Conservation (phyloP, 2,797 vertebrate species). For the Sciurus carolinensis region DNA sequence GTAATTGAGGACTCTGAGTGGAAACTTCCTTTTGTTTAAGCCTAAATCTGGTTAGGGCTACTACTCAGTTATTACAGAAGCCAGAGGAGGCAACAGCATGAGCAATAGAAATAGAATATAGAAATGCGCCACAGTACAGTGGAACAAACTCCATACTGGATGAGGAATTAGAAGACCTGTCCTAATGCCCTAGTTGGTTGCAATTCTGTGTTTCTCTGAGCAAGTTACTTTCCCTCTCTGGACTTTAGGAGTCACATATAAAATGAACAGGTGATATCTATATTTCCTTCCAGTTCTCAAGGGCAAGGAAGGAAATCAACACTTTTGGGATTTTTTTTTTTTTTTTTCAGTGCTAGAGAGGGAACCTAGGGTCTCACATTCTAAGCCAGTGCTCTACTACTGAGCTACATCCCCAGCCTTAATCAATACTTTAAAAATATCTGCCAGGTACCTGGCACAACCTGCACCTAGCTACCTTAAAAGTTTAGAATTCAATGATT, state of each 20-base stretch:
- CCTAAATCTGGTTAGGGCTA: not conserved
- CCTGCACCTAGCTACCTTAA: not conserved
- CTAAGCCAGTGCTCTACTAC: not conserved
- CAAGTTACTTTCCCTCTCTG: not conserved
- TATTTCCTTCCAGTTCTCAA: not conserved
- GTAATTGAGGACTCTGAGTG: not conserved
- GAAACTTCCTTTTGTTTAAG: not conserved
- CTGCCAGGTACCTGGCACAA: not conserved
- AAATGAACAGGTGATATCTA: not conserved
- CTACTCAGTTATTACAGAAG: not conserved
- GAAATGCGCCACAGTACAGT: not conserved
- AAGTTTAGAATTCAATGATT: not conserved
- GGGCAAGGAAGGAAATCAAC: not conserved
- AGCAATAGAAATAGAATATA: not conserved
- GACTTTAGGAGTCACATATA: not conserved
- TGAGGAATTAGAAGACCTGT: not conserved
- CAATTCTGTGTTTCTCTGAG: not conserved
- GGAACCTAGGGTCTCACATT: not conserved
- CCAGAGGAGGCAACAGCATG: not conserved
- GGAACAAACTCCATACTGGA: rapidly evolving
- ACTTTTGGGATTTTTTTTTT: not conserved
- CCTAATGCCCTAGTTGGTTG: not conserved
- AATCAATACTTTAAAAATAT: not conserved
- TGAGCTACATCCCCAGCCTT: not conserved
- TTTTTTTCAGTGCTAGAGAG: too few species aligned